Evolutionary conservation across 2,888 invertebrate genomes (phyloP), one percentile per base, ranked within the genome.

Genomic region (Cephalotes varians): DNA sequence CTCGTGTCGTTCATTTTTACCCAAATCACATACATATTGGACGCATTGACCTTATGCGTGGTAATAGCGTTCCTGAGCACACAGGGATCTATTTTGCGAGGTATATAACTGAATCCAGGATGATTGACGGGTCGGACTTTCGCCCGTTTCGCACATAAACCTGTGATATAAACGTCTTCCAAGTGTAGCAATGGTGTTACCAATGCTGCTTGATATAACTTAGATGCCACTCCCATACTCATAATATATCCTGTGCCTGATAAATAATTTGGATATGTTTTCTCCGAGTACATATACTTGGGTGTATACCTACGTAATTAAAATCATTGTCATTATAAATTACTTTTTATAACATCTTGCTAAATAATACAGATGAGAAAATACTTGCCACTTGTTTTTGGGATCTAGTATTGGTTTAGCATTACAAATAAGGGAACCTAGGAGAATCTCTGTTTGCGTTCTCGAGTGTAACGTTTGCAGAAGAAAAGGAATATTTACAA

Each of bases 161-260:
- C 98, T n/a, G 97, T 98, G 79, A 97, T 95, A 91, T 96, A 98
- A 28, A 98, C 96, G 92, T 98, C 98, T 93, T 98, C 98, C 54
- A 98, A 94, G 92, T 98, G 97, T 89, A 98, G 96, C 73, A 97
- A 95, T 6, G 97, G 96, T 1, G 96, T 97, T 74, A 95, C 95
- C 2, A 97, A 93, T 0, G 98, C 97, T 2, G 96, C 96, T 56
- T 95, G 94, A 93, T 97, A 97, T 4, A 98, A 95, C 69, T 96
- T 96, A 9, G 93, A 94, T 0, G 97, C 97, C 0, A 97, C 96
- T 88, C 96, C 96, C 1, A 96, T 94, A 0, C 97, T 97, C 95
- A 98, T 96, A 4, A 97, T 95, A 94, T 98, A 98, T 2, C 97
- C 97, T 0, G 97, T 97, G 15, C 98, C 98, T 0, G 98, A 98